These are phyloP conservation scores for Tromatobia lineatoria DNA, from an alignment of 2,888 invertebrate genomes.

Conservation along the genomic window DNA sequence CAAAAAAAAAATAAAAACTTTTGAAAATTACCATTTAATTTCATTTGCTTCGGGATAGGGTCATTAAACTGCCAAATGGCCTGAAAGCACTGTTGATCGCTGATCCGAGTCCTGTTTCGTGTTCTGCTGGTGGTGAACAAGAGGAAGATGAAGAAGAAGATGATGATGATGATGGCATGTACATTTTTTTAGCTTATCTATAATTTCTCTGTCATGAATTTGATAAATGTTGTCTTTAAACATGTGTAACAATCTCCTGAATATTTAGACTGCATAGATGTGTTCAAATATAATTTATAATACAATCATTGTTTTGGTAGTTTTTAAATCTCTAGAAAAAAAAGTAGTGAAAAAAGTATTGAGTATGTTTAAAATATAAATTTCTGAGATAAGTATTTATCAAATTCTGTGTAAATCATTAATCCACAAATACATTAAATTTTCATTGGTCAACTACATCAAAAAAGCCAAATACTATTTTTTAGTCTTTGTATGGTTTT, in stretches of 20 bases:
- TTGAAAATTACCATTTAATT: background rate
- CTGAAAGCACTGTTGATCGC: constrained; percentile 91
- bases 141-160: constrained; percentile 70
- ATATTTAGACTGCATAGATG: too few relatives aligned
- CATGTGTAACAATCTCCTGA: too few relatives aligned
- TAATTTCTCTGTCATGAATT: background rate
- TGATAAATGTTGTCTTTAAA: too few relatives aligned
- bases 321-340: too few relatives aligned
- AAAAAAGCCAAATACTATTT: background rate
- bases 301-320: too few relatives aligned
- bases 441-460: too few relatives aligned
- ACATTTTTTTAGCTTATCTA: background rate
- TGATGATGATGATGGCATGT: constrained; percentile 75
- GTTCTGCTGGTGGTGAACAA: constrained; percentile 66
- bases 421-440: too few relatives aligned
- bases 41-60: constrained; percentile 83
- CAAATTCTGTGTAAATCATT: too few relatives aligned
- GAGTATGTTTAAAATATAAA: too few relatives aligned
- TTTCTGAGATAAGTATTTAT: too few relatives aligned
- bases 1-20: background rate
- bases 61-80: constrained; percentile 90
- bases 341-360: too few relatives aligned
- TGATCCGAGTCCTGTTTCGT: constrained; percentile 85
- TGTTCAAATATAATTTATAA: too few relatives aligned
- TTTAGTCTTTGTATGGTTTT: background rate